Conservation (phyloP, 2,888 invertebrate genomes). For the Bellardia bayeri region DNA sequence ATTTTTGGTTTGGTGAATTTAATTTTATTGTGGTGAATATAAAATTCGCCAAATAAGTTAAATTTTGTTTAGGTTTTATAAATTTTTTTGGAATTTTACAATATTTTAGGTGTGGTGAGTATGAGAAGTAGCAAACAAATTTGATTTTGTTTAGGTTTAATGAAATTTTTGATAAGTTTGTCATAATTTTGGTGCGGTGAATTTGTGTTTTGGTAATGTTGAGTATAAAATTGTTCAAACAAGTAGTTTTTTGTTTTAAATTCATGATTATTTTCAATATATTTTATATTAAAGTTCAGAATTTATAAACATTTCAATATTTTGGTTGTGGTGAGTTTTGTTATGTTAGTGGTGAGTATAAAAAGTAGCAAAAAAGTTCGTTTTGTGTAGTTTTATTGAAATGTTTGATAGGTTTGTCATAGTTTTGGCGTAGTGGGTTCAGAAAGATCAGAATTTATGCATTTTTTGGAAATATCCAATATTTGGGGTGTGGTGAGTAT, state of each 20-base stretch:
- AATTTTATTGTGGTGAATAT: not conserved
- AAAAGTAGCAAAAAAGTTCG: not conserved
- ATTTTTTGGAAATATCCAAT: too few species aligned
- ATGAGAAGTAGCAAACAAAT: not conserved
- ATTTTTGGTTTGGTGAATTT: not conserved
- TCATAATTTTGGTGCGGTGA: conserved; percentile 24
- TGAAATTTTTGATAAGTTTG: not conserved
- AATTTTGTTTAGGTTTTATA: not conserved
- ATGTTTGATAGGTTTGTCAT: not conserved
- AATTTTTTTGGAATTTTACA: not conserved
- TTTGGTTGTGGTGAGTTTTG: not conserved
- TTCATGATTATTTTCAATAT: not conserved
- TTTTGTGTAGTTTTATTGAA: too few species aligned
- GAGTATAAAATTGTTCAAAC: not conserved
- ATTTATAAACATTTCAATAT: not conserved
- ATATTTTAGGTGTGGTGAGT: conserved; percentile 2
- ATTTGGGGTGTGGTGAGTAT: too few species aligned
- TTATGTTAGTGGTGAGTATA: not conserved
- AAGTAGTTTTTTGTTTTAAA: not conserved
- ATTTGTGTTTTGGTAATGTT: conserved; percentile 23
- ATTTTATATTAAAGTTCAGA: too few species aligned
- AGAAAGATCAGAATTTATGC: too few species aligned
- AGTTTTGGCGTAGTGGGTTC: not conserved
- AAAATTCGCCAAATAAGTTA: not conserved
- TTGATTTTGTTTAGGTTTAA: not conserved